A percentile compares a stretch with the other conserved stretches of the same genome.
Conservation (phyloP, 1,140 invertebrate species). For the Caenorhabditis briggsae region DNA sequence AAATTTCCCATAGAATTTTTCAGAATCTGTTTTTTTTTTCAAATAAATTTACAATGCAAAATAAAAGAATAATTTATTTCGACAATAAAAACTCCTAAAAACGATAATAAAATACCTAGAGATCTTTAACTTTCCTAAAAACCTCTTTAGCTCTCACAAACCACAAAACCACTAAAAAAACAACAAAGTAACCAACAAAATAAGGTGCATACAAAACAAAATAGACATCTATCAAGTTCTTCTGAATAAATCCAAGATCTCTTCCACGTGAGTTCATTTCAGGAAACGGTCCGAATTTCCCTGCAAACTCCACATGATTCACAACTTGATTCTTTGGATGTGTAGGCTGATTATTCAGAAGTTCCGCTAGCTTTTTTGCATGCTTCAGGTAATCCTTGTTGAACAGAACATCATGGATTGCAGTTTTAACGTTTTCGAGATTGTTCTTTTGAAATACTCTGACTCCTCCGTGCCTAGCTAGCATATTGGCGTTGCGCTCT, state of each 20-base stretch:
- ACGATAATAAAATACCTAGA: neutral
- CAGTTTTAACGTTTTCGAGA: constrained; percentile 38
- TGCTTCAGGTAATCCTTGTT: neutral
- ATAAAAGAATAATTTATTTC: too few relatives aligned
- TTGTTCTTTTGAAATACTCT: constrained; percentile 55
- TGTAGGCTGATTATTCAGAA: neutral
- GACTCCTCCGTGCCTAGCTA: constrained; percentile 60
- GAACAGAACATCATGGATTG: constrained; percentile 50
- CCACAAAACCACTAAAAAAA: neutral
- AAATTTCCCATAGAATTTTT: too few relatives aligned
- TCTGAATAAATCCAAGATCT: neutral
- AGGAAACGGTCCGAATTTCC: neutral
- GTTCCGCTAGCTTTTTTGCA: neutral
- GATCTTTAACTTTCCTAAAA: neutral
- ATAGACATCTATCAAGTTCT: neutral
- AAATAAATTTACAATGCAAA: too few relatives aligned
- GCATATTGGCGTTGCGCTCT: constrained; percentile 63
- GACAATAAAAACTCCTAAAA: too few relatives aligned
- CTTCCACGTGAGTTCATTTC: neutral
- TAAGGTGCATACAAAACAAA: neutral
- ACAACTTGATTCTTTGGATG: neutral
- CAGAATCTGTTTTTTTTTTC: too few relatives aligned
- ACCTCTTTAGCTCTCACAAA: neutral
- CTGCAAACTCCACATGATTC: neutral
- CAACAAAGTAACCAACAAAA: neutral